Base-by-base conservation (phyloP, 30 jellyfish, hydroid and myxozoan genomes). In the Pelagia noctiluca region DNA sequence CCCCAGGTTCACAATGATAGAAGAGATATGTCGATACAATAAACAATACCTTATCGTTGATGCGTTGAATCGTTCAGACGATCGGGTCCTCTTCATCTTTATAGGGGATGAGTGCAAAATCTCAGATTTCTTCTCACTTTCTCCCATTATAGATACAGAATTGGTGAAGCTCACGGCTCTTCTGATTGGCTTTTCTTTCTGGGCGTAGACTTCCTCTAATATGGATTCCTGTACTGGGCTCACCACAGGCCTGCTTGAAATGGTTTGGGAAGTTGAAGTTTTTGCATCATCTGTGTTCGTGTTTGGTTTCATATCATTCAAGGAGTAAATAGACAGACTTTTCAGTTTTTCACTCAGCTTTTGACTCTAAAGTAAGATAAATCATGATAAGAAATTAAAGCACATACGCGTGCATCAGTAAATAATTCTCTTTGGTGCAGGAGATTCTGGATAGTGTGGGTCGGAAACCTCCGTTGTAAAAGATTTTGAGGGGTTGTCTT, bases 301-400 rank as follows among this genome's bases (percentile, higher is more conserved):
- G 21, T 8, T 25, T 3, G 68, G 7, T 16, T 35, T 47, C 21
- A 62, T 61, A 36, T 90, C 90, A 13, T 49, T 75, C 63, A 90
- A 92, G 37, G 97, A 90, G 49, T 90, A 90, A 24, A 90, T 86
- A 42, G 97, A 90, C 35, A 90, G 73, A 19, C 94, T 63, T 78
- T 72, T 84, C 18, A 90, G 76, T 35, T 81, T 93, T 79, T 90
- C 94, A 33, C 68, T 76, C 42, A 78, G 69, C 28, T 85, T 86
- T n/a, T 83, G 93, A 38, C 75, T 60, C 96, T 90, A 33, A 0
- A 63, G 61, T 36, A 13, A 50, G 68, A 0, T 37, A 28, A 72
- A 31, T 13, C 34, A 48, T 13, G 7, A 25, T 70, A 12, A 18
- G 33, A 50, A 57, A 53, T 36, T 3, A 3, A 1, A 25, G n/a